Base-by-base conservation (phyloP, 2,113 vertebrate genomes). In the Sterna hirundo region DNA sequence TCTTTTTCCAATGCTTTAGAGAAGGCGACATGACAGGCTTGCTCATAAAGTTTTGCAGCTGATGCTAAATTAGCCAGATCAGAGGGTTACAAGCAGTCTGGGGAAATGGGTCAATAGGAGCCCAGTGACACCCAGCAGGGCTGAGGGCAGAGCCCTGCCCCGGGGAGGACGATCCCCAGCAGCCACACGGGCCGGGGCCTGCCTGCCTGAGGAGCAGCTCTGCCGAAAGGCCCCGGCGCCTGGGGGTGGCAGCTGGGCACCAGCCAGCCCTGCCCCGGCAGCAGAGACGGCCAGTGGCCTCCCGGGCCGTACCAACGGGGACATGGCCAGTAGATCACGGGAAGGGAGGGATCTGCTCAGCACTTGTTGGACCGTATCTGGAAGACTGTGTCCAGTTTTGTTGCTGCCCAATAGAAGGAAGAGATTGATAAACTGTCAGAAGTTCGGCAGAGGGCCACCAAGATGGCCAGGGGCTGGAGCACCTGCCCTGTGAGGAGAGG, bases 281-380 rank as follows among this genome's bases (percentile, higher is more conserved):
- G 69, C 57, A 70, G 55, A 61, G 42, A 11, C 0, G 5, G 55
- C 30, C 55, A 20, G 13, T 0, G 2, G 20, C 47, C 36, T 62
- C 42, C 40, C 1, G 7, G 42, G 36, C 29, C 1, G 1, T n/a
- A 8, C 44, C 29, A 12, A 1, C 0, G 0, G n/a, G 69, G 17
- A 60, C 38, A 20, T 0, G 2, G 57, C 15, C 84, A 11, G 68
- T 7, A 25, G 36, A 25, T 83, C 0, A 0, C 0, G 9, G 42
- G 47, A 54, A 47, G 9, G 2, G 21, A 72, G 64, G 58, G 23
- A 25, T 60, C 47, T 91, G n/a, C 26, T 40, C 55, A 51, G 71
- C 17, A 15, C 44, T 15, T 66, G 22, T 25, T 86, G 66, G 21
- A 11, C 13, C 3, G 0, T 8, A 11, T 11, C 12, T 60, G n/a